Conservation (phyloP, 1,140 invertebrate species). For the Drosophila ambigua region DNA sequence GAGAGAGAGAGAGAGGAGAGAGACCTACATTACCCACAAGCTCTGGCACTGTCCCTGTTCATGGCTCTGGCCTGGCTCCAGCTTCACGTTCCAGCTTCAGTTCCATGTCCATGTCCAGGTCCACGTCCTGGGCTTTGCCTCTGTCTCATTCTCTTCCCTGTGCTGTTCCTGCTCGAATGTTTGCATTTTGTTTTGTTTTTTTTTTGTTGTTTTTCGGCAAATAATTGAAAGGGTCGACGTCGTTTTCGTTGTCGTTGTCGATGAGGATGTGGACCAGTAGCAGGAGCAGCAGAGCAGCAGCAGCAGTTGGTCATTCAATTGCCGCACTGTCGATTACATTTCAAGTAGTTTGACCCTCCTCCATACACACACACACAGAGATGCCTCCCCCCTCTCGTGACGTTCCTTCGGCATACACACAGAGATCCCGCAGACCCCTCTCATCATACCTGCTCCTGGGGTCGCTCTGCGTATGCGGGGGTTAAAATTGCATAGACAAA, state of each 20-base stretch:
- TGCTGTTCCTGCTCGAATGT: constrained; percentile 52
- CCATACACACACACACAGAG: neutral
- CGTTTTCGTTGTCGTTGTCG: too few relatives aligned
- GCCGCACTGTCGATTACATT: constrained; percentile 78
- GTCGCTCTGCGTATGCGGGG: constrained; percentile 41
- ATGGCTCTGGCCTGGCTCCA: too few relatives aligned
- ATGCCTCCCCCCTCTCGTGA: neutral
- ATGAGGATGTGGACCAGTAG: constrained; percentile 24
- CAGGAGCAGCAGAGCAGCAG: constrained; percentile 9
- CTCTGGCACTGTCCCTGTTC: too few relatives aligned
- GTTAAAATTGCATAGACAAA: constrained; percentile 73
- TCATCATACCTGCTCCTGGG: neutral
- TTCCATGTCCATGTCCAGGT: constrained; percentile 11
- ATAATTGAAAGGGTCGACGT: constrained; percentile 74
- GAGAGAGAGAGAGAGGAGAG: constrained; percentile 3
- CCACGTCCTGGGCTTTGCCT: constrained; percentile 17
- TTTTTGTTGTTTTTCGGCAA: constrained; percentile 55
- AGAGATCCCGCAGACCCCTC: neutral
- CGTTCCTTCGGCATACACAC: neutral
- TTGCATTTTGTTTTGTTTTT: constrained; percentile 81
- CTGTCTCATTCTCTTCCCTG: constrained; percentile 5
- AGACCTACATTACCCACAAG: constrained; percentile 59
- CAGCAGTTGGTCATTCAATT: constrained; percentile 75
- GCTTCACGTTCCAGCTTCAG: too few relatives aligned
- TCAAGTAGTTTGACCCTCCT: constrained; percentile 62